phyloP scores from a whole-genome alignment of 2,888 invertebrate species.

The Archips crataeganus region DNA sequence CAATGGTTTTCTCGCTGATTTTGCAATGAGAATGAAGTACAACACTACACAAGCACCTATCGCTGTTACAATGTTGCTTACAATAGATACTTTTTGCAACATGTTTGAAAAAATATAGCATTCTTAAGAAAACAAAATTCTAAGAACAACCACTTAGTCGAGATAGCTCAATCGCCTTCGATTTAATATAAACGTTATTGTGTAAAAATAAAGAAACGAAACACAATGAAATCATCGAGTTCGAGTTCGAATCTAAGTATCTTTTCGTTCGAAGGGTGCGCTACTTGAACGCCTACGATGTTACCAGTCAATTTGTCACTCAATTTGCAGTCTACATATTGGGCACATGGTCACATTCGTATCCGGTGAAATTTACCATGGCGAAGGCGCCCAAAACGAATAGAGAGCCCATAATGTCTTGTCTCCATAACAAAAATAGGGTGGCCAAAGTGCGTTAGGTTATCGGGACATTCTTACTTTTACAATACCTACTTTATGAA shows the following conservation, averaged over 20 bases:
- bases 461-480: background rate
- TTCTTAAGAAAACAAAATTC: no score
- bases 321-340: slow-evolving; percentile 42
- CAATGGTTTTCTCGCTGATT: background rate
- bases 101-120: no score
- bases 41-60: no score
- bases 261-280: background rate
- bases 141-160: no score
- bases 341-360: slow-evolving; percentile 48
- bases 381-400: slow-evolving; percentile 47
- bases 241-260: background rate
- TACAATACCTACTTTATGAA: background rate
- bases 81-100: no score
- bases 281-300: background rate
- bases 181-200: no score
- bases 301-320: slow-evolving; percentile 18
- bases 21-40: no score
- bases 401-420: slow-evolving; percentile 30
- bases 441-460: slow-evolving; percentile 22
- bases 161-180: no score
- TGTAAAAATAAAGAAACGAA: no score
- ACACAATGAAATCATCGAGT: background rate
- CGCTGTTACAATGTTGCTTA: no score
- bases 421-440: slow-evolving; percentile 26
- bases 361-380: slow-evolving; percentile 65